Evolutionary conservation across 1,140 invertebrate species (phyloP), one percentile per base, ranked within the genome.

Genomic region (Centruroides sculpturatus): DNA sequence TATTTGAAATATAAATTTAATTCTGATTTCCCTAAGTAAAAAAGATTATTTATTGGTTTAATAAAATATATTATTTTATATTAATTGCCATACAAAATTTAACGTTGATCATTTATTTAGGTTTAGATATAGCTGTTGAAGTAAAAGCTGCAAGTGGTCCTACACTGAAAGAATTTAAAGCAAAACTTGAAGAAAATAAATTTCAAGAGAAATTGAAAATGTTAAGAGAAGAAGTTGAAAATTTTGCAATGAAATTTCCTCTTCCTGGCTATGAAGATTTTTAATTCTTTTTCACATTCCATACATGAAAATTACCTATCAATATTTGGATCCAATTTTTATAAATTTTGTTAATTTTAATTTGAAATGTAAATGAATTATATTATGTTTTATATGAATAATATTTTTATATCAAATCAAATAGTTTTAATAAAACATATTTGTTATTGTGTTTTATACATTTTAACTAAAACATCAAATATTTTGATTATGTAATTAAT

Each of bases 121-220:
- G 78, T 57, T 69, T 92, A 3, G 74, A 81, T 69, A 71, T 92
- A 23, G 82, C 82, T 0, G 76, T 81, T 68, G 82, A 86, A 72
- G 76, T 84, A 1, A 78, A 82, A 7, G 78, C 78, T 7, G 75
- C 35, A 54, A 85, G 82, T 34, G 86, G 88, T 5, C 84, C 86
- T 3, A 87, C 88, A 71, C 64, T 95, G n/a, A 82, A 82, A 3
- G 91, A 95, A 63, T 96, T 85, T 71, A 89, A 91, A 70, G 80
- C 80, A 64, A 77, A 79, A 41, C 69, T 92, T 11, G 78, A 80
- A 41, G 81, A 90, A 72, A 67, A 69, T 8, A 72, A 74, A 4
- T 76, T 91, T 57, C 75, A 78, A 64, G 62, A 69, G 11, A 83
- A 86, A 72, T 73, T 94, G 35, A 69, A 76, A 5, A 69, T 70